Evolutionary conservation across 2,888 invertebrate species (phyloP).

Genomic region (Epinotia demarniana): DNA sequence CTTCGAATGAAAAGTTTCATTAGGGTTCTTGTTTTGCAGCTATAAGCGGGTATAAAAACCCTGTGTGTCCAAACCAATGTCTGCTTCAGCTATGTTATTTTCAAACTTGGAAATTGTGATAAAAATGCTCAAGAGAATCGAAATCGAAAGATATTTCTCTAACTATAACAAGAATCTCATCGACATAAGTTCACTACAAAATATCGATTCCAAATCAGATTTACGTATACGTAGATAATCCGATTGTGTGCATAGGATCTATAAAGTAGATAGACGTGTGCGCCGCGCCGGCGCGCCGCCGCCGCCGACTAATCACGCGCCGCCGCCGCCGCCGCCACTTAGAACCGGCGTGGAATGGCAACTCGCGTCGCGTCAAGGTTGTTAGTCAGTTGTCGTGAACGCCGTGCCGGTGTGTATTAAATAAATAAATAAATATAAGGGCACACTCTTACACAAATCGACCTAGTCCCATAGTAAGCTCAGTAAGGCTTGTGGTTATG

Average conservation of each 20-base stretch:
- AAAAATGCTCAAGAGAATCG: not conserved
- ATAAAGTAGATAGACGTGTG: constrained; percentile 36
- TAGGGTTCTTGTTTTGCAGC: constrained; percentile 56
- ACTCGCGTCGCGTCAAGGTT: no score
- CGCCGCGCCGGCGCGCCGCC: no score
- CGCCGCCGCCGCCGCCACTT: no score
- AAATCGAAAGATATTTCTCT: no score
- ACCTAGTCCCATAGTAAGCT: no score
- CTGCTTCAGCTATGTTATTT: constrained; percentile 44
- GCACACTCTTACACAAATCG: no score
- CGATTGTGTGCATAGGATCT: constrained; percentile 22
- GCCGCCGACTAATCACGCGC: no score
- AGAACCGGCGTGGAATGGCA: no score
- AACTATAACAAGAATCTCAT: not conserved
- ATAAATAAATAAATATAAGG: no score
- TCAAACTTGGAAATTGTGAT: not conserved
- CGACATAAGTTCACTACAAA: constrained; percentile 4
- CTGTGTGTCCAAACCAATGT: constrained; percentile 56
- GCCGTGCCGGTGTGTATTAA: no score
- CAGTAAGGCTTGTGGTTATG: no score
- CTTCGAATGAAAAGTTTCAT: constrained; percentile 59
- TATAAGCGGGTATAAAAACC: constrained; percentile 48
- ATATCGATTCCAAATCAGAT: constrained; percentile 1
- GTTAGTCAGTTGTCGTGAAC: no score
- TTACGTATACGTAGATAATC: constrained; percentile 21